phyloP scores from a whole-genome alignment of 2,797 vertebrate genomes.

The Amblyraja radiata region DNA sequence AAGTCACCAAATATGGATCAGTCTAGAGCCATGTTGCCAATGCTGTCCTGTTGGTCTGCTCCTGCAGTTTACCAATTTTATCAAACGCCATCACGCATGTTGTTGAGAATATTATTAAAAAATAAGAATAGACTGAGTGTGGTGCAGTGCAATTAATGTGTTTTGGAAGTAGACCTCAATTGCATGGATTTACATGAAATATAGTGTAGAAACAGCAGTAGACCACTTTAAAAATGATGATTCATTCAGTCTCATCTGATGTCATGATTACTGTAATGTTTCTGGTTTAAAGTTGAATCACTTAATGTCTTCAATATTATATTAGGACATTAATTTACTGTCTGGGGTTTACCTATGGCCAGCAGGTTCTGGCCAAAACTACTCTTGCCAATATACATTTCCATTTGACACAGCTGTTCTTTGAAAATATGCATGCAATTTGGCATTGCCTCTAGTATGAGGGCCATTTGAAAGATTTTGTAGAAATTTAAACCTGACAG shows the following conservation, averaged over 20 bases:
- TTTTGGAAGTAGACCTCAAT: not conserved
- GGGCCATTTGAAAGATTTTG: not conserved
- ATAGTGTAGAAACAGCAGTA: not conserved
- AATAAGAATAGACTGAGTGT: not conserved
- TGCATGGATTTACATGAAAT: not conserved
- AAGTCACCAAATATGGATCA: not conserved
- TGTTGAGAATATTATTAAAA: not conserved
- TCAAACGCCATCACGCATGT: not conserved
- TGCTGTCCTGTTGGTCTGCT: not conserved
- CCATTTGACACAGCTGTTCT: slow-evolving; percentile 87
- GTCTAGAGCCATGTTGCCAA: not conserved
- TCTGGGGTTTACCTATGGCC: slow-evolving; percentile 90
- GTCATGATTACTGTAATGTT: slow-evolving; percentile 43
- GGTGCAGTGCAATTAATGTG: not conserved
- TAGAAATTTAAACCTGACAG: not conserved
- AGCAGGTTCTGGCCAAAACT: slow-evolving; percentile 92
- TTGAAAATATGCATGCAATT: slow-evolving; percentile 87
- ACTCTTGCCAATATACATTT: slow-evolving; percentile 93
- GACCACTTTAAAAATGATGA: slow-evolving; percentile 27
- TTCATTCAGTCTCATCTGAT: slow-evolving; percentile 40
- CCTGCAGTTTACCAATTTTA: not conserved
- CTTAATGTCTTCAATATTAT: not conserved
- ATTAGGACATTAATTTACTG: slow-evolving; percentile 8
- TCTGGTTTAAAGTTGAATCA: slow-evolving; percentile 26
- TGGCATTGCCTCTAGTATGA: slow-evolving; percentile 73